Base-by-base conservation (phyloP, 2,888 invertebrate genomes). In the Gandaritis pyraliata region DNA sequence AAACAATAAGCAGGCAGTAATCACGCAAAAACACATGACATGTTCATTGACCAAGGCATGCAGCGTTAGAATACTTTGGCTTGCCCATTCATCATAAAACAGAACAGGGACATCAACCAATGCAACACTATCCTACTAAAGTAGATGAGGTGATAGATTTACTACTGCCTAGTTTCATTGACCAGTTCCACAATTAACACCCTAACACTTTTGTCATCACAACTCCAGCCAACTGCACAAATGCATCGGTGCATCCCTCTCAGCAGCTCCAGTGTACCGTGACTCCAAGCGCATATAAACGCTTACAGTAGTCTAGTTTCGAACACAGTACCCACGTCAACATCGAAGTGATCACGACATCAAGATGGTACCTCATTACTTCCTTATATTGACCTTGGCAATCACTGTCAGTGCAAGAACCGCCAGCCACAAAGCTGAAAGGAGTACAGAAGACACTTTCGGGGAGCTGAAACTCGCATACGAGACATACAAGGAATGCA, bases 401-500 rank as follows among this genome's bases (percentile, higher is more conserved):
- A 87, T 93, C 61, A 86, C 93, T 72, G 90, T 86, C 62, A 85
- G 87, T 64, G 94, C 92, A 49, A 89, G 94, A 68, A 93, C 93
- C 58, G 91, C 94, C 23, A 84, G 85, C 68, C 92, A 93, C 75
- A 86, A 81, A 74, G 80, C 85, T 72, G 86, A 91, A 72, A 87
- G 89, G 66, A 86, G 88, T 80, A 82, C 92, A 71, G 91, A 92
- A 55, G 91, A 91, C 72, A 83, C 93, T 68, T 87, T 95, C 68
- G 94, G 94, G 68, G 96, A 96, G 74, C 86, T 96, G 6, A 94
- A 95, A 72, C 93, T 95, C 75, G 94, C 96, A 69, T 96, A 96
- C 77, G 96, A 96, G 81, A 94, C 96, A 68, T 97, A 97, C 87
- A 96, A 95, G 83, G 96, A 97, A 75, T 97, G 97, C 89, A 93